Evolutionary conservation across 92 coral and sea anemone species (phyloP), one percentile per base, ranked within the genome.

Genomic region (Nematostella vectensis): DNA sequence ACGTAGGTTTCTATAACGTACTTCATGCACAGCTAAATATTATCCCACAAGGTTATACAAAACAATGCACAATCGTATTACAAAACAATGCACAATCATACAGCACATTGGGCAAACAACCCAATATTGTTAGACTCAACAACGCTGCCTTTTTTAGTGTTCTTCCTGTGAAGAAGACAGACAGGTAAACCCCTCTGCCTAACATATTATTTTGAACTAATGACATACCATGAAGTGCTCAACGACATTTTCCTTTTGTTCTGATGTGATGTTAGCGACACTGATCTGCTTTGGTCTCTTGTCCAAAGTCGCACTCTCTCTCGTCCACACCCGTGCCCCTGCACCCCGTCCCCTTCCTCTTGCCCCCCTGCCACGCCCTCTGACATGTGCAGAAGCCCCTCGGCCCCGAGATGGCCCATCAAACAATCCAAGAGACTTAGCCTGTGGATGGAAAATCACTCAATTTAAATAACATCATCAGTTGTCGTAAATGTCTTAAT

Each of bases 371-470:
- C 61, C 53, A 55, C 50, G 44, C 48, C 71, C 77, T 71, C 77
- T 52, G 25, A 63, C 31, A 23, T 56, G 54, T 2, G 36, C 47
- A 3, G 88, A 84, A 12, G 75, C 39, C 3, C 95, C 88, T 25
- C 88, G 52, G 28, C 88, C 84, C 4, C 29, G 70, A 9, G 67
- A 50, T 6, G 93, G 74, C 25, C 82, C 67, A 31, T 76, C 99
- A 40, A 93, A 63, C 37, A 93, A 72, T 13, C 99, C 99, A 39
- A 93, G 77, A 17, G 96, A 88, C 61, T 87, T 81, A 16, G 99
- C 99, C 99, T 93, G 54, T n/a, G 31, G 29, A 27, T 16, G 31
- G 40, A 33, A 33, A 33, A 33, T 15, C n/a, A n/a, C n/a, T n/a
- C n/a, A n/a, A n/a, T n/a, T n/a, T n/a, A n/a, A n/a, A n/a, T n/a